Evolutionary conservation across 2,113 vertebrate genomes (phyloP), one percentile per base, ranked within the genome.

Genomic region (Ginglymostoma cirratum): DNA sequence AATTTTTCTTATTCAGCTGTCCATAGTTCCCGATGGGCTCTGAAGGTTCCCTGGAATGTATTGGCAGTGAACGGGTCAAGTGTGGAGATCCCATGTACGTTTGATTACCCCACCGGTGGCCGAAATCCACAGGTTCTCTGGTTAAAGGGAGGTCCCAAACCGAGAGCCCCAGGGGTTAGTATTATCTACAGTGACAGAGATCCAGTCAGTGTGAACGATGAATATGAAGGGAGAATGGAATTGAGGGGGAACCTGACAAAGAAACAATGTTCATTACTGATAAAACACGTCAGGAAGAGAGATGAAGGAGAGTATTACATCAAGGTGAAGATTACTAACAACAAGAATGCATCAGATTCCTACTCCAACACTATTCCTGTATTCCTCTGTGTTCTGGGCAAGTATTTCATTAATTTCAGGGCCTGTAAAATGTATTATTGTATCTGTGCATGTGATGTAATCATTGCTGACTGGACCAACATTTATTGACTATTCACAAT

Each of bases 311-410:
- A 30, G 0, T 89, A 89, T 55, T 55, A 55, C 8, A 30, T 89
- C 42, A 48, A 2, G 19, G 6, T 89, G 86, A 55, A 27, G 23
- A 52, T 30, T 5, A 83, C 0, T 5, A 83, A 17, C 6, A 14
- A 3, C 38, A 14, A 5, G 38, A 23, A 45, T 42, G 6, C 0
- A 19, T 2, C 14, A 0, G 38, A 23, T 6, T 4, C 1, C 3
- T 38, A 45, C 38, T 0, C 1, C 6, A 1, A 1, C 38, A 5
- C 6, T 1, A 23, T 6, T 83, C 0, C 0, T 21, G 80, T 7
- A 17, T 7, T 17, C 21, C 38, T 42, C 38, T 23, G 3, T 21
- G 19, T 83, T 83, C 5, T 42, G 19, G 38, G 38, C 45, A 42
- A 0, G 80, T 21, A 21, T 45, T 83, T 38, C n/a, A 42, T 42